These are phyloP conservation scores for Drosophila infuscata DNA, from an alignment of 2,888 invertebrate genomes.

Conservation along the genomic window DNA sequence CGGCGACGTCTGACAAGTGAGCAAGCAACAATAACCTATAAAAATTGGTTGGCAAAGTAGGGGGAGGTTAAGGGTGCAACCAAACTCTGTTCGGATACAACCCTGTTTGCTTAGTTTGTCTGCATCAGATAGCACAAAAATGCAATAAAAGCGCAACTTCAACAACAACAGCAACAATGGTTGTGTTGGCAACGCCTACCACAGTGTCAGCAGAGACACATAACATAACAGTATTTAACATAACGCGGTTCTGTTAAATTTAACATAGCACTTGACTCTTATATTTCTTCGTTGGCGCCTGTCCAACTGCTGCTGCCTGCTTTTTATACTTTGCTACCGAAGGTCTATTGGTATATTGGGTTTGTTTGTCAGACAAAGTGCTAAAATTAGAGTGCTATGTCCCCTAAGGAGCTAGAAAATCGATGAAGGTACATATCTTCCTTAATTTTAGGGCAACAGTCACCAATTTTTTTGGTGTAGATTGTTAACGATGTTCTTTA, in stretches of 20 bases:
- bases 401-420: no score
- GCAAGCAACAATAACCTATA: slow-evolving; percentile 40
- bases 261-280: slow-evolving; percentile 42
- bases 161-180: slow-evolving; percentile 16
- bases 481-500: no score
- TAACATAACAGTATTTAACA: slow-evolving; percentile 59
- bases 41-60: neutral
- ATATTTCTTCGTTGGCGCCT: slow-evolving; percentile 57
- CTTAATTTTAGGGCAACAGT: no score
- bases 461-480: no score
- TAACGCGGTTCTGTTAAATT: slow-evolving; percentile 49
- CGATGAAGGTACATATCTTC: no score
- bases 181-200: slow-evolving; percentile 60
- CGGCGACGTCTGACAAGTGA: slow-evolving; percentile 29
- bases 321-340: no score
- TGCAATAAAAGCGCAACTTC: slow-evolving; percentile 48
- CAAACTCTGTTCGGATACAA: slow-evolving; percentile 23
- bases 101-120: slow-evolving; percentile 55
- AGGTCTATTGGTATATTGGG: no score
- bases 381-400: no score
- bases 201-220: slow-evolving; percentile 23
- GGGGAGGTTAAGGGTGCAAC: neutral
- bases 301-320: slow-evolving; percentile 38
- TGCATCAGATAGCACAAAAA: slow-evolving; percentile 66
- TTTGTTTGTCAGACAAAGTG: no score